These are phyloP conservation scores for Epinephelus coioides DNA, from an alignment of 2,797 vertebrate species.

Conservation along the genomic window DNA sequence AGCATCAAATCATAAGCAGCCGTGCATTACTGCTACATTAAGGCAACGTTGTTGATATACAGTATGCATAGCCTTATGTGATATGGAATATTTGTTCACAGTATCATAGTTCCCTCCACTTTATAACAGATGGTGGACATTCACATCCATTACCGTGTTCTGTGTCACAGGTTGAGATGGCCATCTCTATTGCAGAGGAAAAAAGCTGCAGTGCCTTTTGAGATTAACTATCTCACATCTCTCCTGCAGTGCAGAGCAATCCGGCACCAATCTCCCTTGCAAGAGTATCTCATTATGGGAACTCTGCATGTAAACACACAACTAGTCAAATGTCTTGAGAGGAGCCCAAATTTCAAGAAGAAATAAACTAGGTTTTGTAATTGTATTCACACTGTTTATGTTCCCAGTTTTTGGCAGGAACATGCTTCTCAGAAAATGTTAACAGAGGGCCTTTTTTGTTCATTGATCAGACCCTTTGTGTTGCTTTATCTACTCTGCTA, in stretches of 20 bases:
- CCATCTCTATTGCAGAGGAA: slow-evolving; percentile 3
- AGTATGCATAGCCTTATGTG: neutral
- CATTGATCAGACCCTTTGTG: slow-evolving; percentile 20
- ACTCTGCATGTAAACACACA: slow-evolving; percentile 28
- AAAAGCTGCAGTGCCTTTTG: slow-evolving; percentile 39
- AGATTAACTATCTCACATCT: slow-evolving; percentile 42
- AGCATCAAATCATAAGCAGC: neutral
- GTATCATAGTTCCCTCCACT: slow-evolving; percentile 6
- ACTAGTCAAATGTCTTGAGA: slow-evolving; percentile 17
- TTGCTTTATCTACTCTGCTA: slow-evolving; percentile 25
- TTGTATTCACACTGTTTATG: slow-evolving; percentile 8
- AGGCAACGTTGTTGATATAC: neutral
- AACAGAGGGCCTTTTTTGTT: slow-evolving; percentile 13
- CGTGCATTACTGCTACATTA: slow-evolving; percentile 4
- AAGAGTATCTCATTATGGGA: slow-evolving; percentile 41
- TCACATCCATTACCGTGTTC: slow-evolving; percentile 21
- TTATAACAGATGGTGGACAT: slow-evolving; percentile 20
- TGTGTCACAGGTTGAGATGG: slow-evolving; percentile 40
- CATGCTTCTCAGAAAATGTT: neutral
- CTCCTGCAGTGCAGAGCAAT: slow-evolving; percentile 45
- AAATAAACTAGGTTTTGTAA: slow-evolving; percentile 14
- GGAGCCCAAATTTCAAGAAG: slow-evolving; percentile 2
- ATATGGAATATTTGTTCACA: slow-evolving; percentile 22
- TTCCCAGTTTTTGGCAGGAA: slow-evolving; percentile 12
- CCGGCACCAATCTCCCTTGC: neutral